Evolutionary conservation across 2,888 invertebrate genomes (phyloP).

Genomic region (Erannis defoliaria): DNA sequence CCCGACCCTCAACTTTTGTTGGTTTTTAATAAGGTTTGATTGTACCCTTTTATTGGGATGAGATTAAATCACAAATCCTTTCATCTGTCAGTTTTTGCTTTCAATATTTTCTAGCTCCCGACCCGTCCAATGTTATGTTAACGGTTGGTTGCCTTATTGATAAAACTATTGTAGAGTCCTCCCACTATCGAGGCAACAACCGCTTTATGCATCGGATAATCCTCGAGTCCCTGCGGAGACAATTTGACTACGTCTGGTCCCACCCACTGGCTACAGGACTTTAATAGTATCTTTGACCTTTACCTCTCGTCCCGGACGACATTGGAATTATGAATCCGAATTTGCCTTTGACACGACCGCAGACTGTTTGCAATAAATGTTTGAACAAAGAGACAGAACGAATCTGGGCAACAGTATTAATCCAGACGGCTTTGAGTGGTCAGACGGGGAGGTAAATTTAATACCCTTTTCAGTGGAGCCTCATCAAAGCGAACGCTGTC

Average conservation of each 20-base stretch:
- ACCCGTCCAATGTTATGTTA: slow-evolving; percentile 27
- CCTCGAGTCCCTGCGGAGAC: slow-evolving; percentile 70
- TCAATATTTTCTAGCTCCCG: slow-evolving; percentile 41
- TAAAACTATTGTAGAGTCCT: slow-evolving; percentile 48
- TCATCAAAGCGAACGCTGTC: slow-evolving; percentile 82
- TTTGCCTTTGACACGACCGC: slow-evolving; percentile 68
- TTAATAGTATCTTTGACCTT: slow-evolving; percentile 79
- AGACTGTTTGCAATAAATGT: slow-evolving; percentile 48
- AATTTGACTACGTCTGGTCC: slow-evolving; percentile 64
- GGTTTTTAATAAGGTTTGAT: slow-evolving; percentile 62
- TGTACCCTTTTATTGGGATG: slow-evolving; percentile 54
- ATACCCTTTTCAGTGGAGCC: slow-evolving; percentile 71
- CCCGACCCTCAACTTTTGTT: slow-evolving; percentile 58
- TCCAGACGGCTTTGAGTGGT: slow-evolving; percentile 71
- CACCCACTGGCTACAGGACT: slow-evolving; percentile 58
- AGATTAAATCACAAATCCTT: slow-evolving; percentile 53
- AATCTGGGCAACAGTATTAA: slow-evolving; percentile 63
- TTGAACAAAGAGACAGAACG: slow-evolving; percentile 43
- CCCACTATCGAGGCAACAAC: slow-evolving; percentile 52
- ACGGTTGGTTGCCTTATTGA: slow-evolving; percentile 38
- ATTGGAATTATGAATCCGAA: slow-evolving; percentile 61
- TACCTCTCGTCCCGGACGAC: slow-evolving; percentile 68
- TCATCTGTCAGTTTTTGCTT: slow-evolving; percentile 36
- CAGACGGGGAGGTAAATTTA: slow-evolving; percentile 75
- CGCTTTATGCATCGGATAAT: slow-evolving; percentile 71